phyloP scores from a whole-genome alignment of 2,888 invertebrate species.

The Argyra leucocephala region DNA sequence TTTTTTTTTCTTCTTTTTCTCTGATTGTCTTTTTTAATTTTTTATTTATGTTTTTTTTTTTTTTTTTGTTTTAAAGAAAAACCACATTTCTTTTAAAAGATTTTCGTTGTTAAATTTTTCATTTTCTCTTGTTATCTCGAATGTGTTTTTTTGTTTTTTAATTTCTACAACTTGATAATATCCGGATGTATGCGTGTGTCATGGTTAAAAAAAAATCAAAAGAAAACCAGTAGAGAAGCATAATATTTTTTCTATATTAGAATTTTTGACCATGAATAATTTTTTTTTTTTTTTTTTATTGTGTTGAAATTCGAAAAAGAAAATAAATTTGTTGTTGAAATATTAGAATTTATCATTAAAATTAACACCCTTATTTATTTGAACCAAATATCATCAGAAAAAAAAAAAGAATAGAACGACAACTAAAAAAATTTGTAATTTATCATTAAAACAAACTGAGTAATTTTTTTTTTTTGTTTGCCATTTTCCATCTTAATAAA shows the following conservation, averaged over 20 bases:
- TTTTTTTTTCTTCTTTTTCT: not conserved
- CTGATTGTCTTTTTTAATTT: no score
- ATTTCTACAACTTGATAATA: not conserved
- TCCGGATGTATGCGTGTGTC: slow-evolving; percentile 3
- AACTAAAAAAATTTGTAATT: not conserved
- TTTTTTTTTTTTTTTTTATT: not conserved
- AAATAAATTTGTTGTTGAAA: not conserved
- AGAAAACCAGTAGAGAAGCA: not conserved
- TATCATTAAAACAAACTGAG: not conserved
- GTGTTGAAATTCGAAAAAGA: not conserved
- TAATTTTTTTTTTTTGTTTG: no score
- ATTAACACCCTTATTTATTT: not conserved
- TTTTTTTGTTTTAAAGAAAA: not conserved
- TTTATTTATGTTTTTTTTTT: not conserved
- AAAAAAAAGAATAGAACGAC: not conserved
- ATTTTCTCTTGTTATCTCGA: not conserved
- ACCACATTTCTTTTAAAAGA: not conserved
- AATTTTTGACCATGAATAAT: not conserved
- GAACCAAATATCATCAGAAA: not conserved
- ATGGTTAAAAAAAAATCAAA: not conserved
- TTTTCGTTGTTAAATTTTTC: no score
- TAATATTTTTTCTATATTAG: no score
- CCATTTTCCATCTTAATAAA: not conserved
- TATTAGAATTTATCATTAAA: slow-evolving; percentile 4
- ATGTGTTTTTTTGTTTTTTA: not conserved